Base-by-base conservation (phyloP, 2,113 vertebrate genomes). In the Grantiella picta region DNA sequence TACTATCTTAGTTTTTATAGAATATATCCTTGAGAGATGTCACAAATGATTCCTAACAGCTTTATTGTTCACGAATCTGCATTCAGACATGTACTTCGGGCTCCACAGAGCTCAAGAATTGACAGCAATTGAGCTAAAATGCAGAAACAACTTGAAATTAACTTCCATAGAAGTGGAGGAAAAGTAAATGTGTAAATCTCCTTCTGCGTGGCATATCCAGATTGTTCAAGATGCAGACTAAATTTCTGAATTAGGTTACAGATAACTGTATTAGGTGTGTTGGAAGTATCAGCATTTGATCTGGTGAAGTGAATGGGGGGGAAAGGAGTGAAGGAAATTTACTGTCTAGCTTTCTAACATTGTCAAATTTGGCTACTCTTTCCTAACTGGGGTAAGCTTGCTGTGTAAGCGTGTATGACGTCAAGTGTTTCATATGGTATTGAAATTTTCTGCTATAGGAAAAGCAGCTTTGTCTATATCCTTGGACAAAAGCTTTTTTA, bases 401-500 rank as follows among this genome's bases (percentile, higher is more conserved):
- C 86, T 71, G 15, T 75, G 31, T 86, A 91, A 91, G 77, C 22
- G 10, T 12, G 25, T 75, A 47, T 90, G 76, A 95, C 24, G 33
- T 80, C 25, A 82, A 86, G 56, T 76, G 61, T 78, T 95, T 89
- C n/a, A 7, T 94, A 82, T 50, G 31, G 50, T 85, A 47, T 85
- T 91, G 87, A 94, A 84, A 82, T 92, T 76, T 84, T 27, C 40
- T 90, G 2, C 86, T 95, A 87, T 87, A 94, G 94, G 94, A 89
- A 91, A 94, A 91, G 70, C 73, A 87, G 73, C 86, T 87, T 94
- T 94, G 73, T 92, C 81, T 84, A 1, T 65, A 79, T 75, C 70
- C 31, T 45, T 36, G 42, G 70, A 97, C 93, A 97, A 95, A 95
- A 95, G 89, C 64, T 89, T 95, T 96, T 91, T 95, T 79, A 95